phyloP scores from a whole-genome alignment of 2,888 invertebrate genomes.

The Leptopterna dolabrata region DNA sequence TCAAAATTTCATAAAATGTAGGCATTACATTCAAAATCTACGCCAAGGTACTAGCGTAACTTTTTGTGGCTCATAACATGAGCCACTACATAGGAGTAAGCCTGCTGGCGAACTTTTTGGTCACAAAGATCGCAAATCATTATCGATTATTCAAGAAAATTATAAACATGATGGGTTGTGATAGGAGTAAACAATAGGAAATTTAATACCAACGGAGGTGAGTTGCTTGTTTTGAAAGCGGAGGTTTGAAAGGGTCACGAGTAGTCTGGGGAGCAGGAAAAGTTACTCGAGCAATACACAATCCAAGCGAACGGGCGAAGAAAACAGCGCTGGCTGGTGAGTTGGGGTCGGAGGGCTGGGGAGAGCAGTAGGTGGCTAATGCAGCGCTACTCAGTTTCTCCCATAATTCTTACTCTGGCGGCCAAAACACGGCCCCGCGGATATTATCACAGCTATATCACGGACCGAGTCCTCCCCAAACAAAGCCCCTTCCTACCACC shows the following conservation, averaged over 20 bases:
- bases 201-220: not conserved
- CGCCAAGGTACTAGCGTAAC: no score
- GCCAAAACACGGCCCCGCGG: slow-evolving; percentile 18
- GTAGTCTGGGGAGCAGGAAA: not conserved
- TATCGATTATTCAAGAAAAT: no score
- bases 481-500: not conserved
- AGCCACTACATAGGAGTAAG: no score
- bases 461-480: not conserved
- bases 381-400: slow-evolving; percentile 13
- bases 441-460: slow-evolving; percentile 44
- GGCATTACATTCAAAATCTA: no score
- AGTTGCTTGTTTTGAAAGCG: not conserved
- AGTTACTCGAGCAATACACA: not conserved
- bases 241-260: not conserved
- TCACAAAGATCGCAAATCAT: no score
- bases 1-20: no score
- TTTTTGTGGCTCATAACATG: no score
- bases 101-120: no score
- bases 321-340: not conserved
- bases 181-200: not conserved
- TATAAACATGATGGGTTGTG: not conserved
- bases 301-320: not conserved
- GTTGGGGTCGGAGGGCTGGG: not conserved
- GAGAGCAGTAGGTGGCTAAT: slow-evolving; percentile 13
- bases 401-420: slow-evolving; percentile 38